phyloP scores from a whole-genome alignment of 2,888 invertebrate species.

The Raillietiella orientalis region DNA sequence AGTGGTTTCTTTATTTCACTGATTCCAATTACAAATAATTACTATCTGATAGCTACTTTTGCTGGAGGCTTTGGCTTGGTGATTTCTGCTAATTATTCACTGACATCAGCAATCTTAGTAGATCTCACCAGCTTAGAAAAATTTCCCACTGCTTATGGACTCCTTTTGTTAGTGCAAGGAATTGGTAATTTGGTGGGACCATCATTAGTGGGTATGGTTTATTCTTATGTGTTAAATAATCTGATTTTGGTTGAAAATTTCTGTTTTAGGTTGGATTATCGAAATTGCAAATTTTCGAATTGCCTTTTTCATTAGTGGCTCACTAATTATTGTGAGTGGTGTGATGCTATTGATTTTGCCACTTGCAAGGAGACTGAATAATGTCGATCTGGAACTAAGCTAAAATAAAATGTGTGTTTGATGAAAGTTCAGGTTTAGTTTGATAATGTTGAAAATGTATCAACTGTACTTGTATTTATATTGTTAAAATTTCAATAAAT shows the following conservation, averaged over 20 bases:
- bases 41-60: slow-evolving; percentile 6
- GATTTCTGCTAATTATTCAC: slow-evolving; percentile 67
- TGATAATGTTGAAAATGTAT: too few species aligned
- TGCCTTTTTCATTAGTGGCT: slow-evolving; percentile 15
- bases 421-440: too few species aligned
- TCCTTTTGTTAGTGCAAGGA: slow-evolving; percentile 57
- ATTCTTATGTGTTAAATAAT: slow-evolving; percentile 1
- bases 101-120: slow-evolving; percentile 63
- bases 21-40: slow-evolving; percentile 6
- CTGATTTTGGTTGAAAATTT: background rate
- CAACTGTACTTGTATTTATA: too few species aligned
- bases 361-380: slow-evolving; percentile 10
- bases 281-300: slow-evolving; percentile 3
- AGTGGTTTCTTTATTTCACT: slow-evolving; percentile 12
- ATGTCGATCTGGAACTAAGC: slow-evolving; percentile 3
- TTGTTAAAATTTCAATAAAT: too few species aligned
- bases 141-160: slow-evolving; percentile 67
- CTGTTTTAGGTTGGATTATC: background rate
- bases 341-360: slow-evolving; percentile 21
- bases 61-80: slow-evolving; percentile 57
- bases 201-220: slow-evolving; percentile 38
- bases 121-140: slow-evolving; percentile 60
- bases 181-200: slow-evolving; percentile 65
- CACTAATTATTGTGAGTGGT: slow-evolving; percentile 42
- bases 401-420: too few species aligned